phyloP scores from a whole-genome alignment of 2,113 vertebrate species.

The Lampris megalopsis region DNA sequence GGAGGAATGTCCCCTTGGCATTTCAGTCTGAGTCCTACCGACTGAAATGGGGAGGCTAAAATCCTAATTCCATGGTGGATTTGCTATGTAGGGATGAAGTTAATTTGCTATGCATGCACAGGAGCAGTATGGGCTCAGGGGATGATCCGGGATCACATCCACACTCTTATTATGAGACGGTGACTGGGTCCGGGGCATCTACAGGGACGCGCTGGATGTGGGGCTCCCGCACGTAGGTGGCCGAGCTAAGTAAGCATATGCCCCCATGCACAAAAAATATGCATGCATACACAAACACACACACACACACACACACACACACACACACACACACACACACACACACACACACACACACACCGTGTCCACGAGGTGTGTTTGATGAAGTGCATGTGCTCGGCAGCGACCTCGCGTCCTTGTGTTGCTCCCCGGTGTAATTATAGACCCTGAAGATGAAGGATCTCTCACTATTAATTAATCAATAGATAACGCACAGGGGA shows the following conservation, averaged over 20 bases:
- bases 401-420: slow-evolving; percentile 44
- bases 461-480: slow-evolving; percentile 77
- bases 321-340: no score
- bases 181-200: not conserved
- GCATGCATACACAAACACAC: no score
- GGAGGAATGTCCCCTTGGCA: slow-evolving; percentile 27
- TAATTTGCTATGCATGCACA: slow-evolving; percentile 75
- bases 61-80: slow-evolving; percentile 74
- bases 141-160: slow-evolving; percentile 68
- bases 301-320: no score
- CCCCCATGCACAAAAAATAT: no score
- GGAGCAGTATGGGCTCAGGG: slow-evolving; percentile 56
- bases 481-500: slow-evolving; percentile 61
- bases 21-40: slow-evolving; percentile 31
- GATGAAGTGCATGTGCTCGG: slow-evolving; percentile 28
- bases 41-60: slow-evolving; percentile 53
- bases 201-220: not conserved
- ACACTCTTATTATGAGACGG: slow-evolving; percentile 8
- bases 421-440: slow-evolving; percentile 52
- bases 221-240: not conserved
- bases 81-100: slow-evolving; percentile 67
- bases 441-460: slow-evolving; percentile 65
- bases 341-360: slow-evolving; percentile 29
- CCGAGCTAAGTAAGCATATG: not conserved
- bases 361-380: slow-evolving; percentile 43